These are phyloP conservation scores for Arizona elegans DNA, from an alignment of 2,113 vertebrate species.

Conservation along the genomic window DNA sequence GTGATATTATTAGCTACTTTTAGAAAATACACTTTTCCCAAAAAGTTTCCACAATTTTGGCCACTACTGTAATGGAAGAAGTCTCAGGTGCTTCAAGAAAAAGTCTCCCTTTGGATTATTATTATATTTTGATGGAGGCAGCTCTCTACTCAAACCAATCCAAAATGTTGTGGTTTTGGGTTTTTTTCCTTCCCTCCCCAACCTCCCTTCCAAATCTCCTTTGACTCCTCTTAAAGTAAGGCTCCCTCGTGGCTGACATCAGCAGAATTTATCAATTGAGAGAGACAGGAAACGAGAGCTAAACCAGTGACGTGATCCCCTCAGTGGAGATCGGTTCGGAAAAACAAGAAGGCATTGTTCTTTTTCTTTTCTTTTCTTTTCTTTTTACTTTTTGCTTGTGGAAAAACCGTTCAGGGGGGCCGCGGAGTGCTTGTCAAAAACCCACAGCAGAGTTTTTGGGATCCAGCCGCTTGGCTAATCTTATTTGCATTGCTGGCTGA, in stretches of 20 bases:
- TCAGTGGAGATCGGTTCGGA: constrained; percentile 41
- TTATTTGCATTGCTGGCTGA: background rate
- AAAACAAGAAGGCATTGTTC: constrained; percentile 67
- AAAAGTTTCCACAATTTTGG: too few relatives aligned
- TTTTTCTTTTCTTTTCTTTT: constrained; percentile 8
- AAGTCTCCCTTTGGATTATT: background rate
- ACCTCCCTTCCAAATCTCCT: accelerated
- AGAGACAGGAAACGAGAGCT: constrained; percentile 56
- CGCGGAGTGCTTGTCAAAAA: background rate
- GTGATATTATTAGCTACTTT: too few relatives aligned
- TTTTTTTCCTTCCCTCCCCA: background rate
- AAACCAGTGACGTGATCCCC: constrained; percentile 60
- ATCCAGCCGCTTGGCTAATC: background rate
- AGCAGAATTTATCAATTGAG: constrained; percentile 51
- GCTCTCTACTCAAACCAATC: background rate
- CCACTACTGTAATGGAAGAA: too few relatives aligned
- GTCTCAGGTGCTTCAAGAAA: background rate
- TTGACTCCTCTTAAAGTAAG: background rate
- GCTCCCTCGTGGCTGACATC: constrained; percentile 56
- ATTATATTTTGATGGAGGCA: background rate
- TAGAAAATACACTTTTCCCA: too few relatives aligned
- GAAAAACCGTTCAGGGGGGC: background rate
- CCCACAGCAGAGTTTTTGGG: background rate
- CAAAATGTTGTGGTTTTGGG: too few relatives aligned
- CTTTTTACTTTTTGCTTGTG: background rate